Percentiles rank a stretch among this genome's conserved stretches.
Conservation (phyloP, 1,140 invertebrate species). For the Lithobius niger region DNA sequence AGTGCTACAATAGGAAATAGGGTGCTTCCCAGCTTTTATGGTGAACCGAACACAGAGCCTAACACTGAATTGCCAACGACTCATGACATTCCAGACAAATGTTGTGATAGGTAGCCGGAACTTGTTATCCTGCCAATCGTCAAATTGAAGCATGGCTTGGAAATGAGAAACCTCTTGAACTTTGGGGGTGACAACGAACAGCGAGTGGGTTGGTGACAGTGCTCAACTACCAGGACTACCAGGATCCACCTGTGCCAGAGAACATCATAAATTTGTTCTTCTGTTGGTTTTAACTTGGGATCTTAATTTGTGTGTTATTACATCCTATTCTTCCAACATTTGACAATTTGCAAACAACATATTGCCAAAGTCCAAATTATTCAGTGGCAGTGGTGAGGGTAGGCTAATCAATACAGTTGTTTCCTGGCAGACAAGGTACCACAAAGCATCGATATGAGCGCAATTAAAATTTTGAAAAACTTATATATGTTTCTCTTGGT, state of each 20-base stretch:
- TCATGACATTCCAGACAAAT: not conserved
- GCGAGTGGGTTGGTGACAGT: not conserved
- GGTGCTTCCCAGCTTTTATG: not conserved
- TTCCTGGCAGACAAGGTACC: too few relatives aligned
- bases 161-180: not conserved
- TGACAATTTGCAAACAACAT: too few relatives aligned
- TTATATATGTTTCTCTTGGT: too few relatives aligned
- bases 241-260: not conserved
- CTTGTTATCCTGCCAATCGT: not conserved
- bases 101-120: not conserved
- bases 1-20: not conserved
- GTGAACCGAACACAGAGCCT: not conserved
- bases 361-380: too few relatives aligned
- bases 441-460: too few relatives aligned
- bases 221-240: too few relatives aligned
- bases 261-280: not conserved
- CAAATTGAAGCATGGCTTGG: not conserved
- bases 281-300: too few relatives aligned
- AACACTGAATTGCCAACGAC: not conserved
- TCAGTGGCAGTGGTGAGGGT: too few relatives aligned
- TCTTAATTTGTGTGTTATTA: too few relatives aligned
- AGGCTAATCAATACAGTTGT: too few relatives aligned
- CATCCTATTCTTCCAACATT: too few relatives aligned
- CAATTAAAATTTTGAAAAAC: too few relatives aligned
- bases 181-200: not conserved